These are phyloP conservation scores for Carduelis carduelis DNA, from an alignment of 2,797 vertebrate species.

Conservation along the genomic window DNA sequence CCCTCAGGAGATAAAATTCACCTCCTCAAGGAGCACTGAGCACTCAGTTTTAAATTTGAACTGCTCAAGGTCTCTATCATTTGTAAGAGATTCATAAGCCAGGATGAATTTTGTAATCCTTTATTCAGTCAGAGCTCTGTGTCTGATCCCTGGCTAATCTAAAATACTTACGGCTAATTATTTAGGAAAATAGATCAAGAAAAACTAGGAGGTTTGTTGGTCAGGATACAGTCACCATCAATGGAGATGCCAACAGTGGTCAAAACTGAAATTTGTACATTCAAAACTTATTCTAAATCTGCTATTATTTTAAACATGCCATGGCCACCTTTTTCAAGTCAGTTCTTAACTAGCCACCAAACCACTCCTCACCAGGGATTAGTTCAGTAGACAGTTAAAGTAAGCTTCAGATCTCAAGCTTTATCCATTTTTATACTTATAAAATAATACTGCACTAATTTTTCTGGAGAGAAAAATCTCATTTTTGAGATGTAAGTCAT, in stretches of 20 bases:
- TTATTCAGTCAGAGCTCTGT: neutral
- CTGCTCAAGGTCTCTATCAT: neutral
- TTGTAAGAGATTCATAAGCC: neutral
- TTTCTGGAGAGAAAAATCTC: neutral
- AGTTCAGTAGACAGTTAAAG: neutral
- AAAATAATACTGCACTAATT: neutral
- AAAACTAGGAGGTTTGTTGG: neutral
- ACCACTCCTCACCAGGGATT: neutral
- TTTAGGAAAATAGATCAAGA: neutral
- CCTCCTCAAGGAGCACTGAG: neutral
- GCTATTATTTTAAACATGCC: neutral
- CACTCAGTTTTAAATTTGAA: neutral
- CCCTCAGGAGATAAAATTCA: neutral
- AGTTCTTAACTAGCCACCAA: neutral
- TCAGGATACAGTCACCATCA: neutral
- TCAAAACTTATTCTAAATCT: neutral
- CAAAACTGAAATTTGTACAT: neutral
- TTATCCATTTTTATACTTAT: neutral
- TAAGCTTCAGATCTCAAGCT: neutral
- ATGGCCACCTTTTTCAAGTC: neutral
- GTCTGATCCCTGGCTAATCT: neutral
- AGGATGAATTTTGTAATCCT: neutral
- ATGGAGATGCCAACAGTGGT: rapidly evolving
- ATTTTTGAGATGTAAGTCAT: neutral
- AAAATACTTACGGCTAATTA: neutral